These are phyloP conservation scores for Diachasmimorpha longicaudata DNA, from an alignment of 1,140 invertebrate species.

Conservation along the genomic window DNA sequence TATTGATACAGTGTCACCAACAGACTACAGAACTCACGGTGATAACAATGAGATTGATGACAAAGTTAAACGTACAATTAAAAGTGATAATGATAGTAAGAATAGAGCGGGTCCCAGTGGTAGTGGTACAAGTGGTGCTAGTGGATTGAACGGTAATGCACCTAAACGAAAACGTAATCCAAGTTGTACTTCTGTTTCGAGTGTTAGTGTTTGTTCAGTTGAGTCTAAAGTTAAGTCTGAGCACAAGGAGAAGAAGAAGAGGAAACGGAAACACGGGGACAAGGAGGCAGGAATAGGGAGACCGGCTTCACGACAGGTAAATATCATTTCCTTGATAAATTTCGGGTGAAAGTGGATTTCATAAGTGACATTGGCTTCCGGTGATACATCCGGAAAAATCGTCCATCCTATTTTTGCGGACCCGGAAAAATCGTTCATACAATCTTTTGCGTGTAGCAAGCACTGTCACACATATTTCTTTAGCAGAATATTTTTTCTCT, in stretches of 20 bases:
- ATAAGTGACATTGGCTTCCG: neutral
- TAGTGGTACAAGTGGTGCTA: conserved; percentile 23
- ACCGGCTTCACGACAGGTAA: conserved; percentile 54
- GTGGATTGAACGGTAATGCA: conserved; percentile 20
- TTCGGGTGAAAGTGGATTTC: neutral
- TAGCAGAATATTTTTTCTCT: neutral
- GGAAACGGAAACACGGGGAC: conserved; percentile 48
- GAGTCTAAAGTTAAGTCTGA: conserved; percentile 54
- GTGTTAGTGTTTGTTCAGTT: conserved; percentile 49
- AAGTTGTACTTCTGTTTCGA: conserved; percentile 63
- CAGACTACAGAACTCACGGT: conserved; percentile 36
- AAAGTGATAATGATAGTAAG: conserved; percentile 29
- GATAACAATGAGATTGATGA: conserved; percentile 15
- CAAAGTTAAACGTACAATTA: conserved; percentile 21
- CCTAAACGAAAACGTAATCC: conserved; percentile 62
- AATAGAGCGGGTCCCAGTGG: conserved; percentile 26
- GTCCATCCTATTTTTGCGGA: too few species aligned
- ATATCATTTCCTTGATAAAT: neutral
- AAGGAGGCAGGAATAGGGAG: conserved; percentile 38
- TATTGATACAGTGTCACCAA: conserved; percentile 39
- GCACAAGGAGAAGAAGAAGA: conserved; percentile 52
- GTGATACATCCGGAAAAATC: too few species aligned
- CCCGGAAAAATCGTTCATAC: too few species aligned
- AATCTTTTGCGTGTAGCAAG: too few species aligned
- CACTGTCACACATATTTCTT: neutral